Evolutionary conservation across 2,797 vertebrate genomes (phyloP), one percentile per base, ranked within the genome.

Genomic region (Calcarius lapponicus): DNA sequence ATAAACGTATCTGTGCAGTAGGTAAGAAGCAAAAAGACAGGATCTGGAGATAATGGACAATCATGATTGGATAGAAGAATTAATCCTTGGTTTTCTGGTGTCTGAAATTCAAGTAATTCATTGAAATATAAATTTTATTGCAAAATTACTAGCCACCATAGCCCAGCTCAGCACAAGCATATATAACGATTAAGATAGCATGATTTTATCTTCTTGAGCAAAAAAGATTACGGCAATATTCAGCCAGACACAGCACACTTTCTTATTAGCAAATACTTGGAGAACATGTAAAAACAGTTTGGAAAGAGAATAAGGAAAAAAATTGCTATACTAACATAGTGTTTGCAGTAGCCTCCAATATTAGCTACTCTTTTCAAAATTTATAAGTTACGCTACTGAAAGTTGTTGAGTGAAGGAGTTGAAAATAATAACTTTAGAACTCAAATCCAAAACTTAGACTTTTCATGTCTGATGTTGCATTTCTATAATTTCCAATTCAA

Each of bases 401-500:
- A 90, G 36, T 29, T 71, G 32, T 16, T 75, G 70, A 86, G 36
- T 26, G 26, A 91, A 80, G 6, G 5, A 42, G 16, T 57, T 86
- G 48, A 73, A 88, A 96, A 70, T 57, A 82, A 80, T 34, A 84
- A 58, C 43, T 79, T 66, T 43, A 64, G 20, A 83, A 25, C 18
- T 91, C 22, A 91, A 87, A 42, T 4, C 11, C 42, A 32, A 84
- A 80, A 60, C 32, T 48, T 56, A 26, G 25, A 76, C 32, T 81
- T 78, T 56, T 80, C n/a, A 47, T n/a, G n/a, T 64, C 64, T 67
- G 60, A 79, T 79, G 66, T 51, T 90, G 34, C 29, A 88, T 81
- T 79, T 90, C 66, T 88, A 47, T 78, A 61, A 93, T 92, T 96
- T 92, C 53, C 78, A 85, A 80, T 92, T 88, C 67, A 93, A 95